Evolutionary conservation across 2,888 invertebrate species (phyloP).

Genomic region (Nemotelus nigrinus): DNA sequence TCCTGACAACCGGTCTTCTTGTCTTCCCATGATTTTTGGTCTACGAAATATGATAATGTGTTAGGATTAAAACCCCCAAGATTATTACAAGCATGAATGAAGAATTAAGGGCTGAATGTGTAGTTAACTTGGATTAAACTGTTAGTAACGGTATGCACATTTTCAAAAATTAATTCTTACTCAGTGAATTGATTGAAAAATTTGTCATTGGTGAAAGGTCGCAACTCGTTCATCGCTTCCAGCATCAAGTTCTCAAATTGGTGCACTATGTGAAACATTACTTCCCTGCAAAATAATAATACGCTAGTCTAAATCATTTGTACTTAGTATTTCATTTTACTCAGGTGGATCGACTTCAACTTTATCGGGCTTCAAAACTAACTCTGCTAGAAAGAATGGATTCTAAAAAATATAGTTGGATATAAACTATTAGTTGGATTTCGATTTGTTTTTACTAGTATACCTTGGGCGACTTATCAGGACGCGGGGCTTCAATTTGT

Average conservation of each 20-base stretch:
- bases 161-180: conserved; percentile 56
- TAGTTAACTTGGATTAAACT: too few relatives aligned
- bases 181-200: conserved; percentile 78
- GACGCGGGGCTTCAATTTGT: conserved; percentile 67
- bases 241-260: conserved; percentile 74
- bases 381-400: conserved; percentile 68
- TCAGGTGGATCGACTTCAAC: conserved; percentile 66
- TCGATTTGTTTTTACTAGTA: conserved; percentile 56
- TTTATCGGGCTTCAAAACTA: conserved; percentile 70
- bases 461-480: conserved; percentile 65
- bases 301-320: neutral
- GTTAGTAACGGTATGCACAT: too few relatives aligned
- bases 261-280: conserved; percentile 69
- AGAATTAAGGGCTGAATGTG: too few relatives aligned
- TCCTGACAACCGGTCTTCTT: conserved; percentile 80
- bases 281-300: conserved; percentile 56
- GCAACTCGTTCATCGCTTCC: conserved; percentile 74
- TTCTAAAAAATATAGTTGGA: conserved; percentile 50
- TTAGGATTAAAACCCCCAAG: neutral
- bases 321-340: conserved; percentile 54
- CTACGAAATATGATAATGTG: conserved; percentile 61
- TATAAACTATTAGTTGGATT: conserved; percentile 16
- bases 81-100: too few relatives aligned
- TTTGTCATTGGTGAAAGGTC: conserved; percentile 77
- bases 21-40: conserved; percentile 84